Evolutionary conservation across 2,797 vertebrate genomes (phyloP), one percentile per base, ranked within the genome.

Genomic region (Falco peregrinus): DNA sequence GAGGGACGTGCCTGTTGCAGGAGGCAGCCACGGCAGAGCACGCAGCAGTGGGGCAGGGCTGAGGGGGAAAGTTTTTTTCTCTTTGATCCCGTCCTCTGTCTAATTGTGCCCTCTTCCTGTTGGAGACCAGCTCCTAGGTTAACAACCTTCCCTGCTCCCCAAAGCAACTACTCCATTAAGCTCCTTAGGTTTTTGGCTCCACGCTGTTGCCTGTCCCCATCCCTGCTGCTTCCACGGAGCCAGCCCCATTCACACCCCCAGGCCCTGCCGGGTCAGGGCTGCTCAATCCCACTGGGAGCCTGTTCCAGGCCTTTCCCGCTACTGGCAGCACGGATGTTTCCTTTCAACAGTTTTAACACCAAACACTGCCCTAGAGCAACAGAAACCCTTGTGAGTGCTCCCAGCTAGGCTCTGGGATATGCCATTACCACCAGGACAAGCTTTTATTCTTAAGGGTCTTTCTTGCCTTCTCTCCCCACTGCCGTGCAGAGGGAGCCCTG

Each of bases 401-500:
- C 60, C 41, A 74, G 29, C 47, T 18, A 50, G 69, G 64, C 50
- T 43, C 14, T 45, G 5, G 18, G 18, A 29, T 10, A 39, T 4
- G 29, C 48, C 37, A 16, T 37, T 6, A 11, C 14, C 50, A 75
- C 16, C 37, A 29, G 21, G 37, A 25, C 22, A 41, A 68, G 10
- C n/a, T 76, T 59, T 68, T 56, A 11, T 80, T 48, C 85, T 81
- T 45, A 87, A 82, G 20, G 9, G 9, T 70, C 19, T 85, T 56
- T 29, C 35, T 70, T 41, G 17, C 67, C 48, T 95, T 92, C 13
- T 93, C 70, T 80, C 78, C 82, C 57, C 9, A 2, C 21, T 71
- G 76, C 65, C 84, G 75, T 63, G 63, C 97, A 99, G 99, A 99
- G 99, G 89, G 99, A 99, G 87, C 97, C 99, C 0, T 99, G 99